These are phyloP conservation scores for Cephus runcator DNA, from an alignment of 2,888 invertebrate species.

Conservation along the genomic window DNA sequence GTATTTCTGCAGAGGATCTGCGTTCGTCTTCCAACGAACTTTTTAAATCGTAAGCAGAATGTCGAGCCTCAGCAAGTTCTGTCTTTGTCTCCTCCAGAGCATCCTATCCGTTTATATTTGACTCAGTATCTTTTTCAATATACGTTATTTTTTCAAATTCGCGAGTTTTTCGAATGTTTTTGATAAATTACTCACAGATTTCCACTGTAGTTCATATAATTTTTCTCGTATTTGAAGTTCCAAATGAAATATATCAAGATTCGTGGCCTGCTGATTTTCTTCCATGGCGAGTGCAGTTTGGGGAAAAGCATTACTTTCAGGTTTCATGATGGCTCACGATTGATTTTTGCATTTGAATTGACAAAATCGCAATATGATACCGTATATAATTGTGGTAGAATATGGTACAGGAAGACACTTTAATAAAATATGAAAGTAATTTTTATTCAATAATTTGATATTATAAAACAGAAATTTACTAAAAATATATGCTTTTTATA, in stretches of 20 bases:
- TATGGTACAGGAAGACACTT: not conserved
- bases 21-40: slow-evolving; percentile 46
- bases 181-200: slow-evolving; percentile 35
- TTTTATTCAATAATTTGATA: not conserved
- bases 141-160: not conserved
- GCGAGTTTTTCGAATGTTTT: not conserved
- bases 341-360: not conserved
- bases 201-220: slow-evolving; percentile 48
- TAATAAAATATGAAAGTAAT: not conserved
- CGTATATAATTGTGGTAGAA: slow-evolving; percentile 6
- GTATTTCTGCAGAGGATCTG: slow-evolving; percentile 39
- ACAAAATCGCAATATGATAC: slow-evolving; percentile 4
- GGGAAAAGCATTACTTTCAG: not conserved
- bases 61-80: slow-evolving; percentile 40
- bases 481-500: not conserved
- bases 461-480: not conserved
- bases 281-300: slow-evolving; percentile 13
- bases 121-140: not conserved
- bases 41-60: slow-evolving; percentile 36
- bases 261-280: slow-evolving; percentile 2
- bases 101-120: slow-evolving; percentile 31
- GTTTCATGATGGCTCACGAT: not conserved
- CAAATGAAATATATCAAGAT: slow-evolving; percentile 38
- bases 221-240: slow-evolving; percentile 47
- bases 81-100: slow-evolving; percentile 38